Base-by-base conservation (phyloP, 2,888 invertebrate species). In the Molorchus minor region DNA sequence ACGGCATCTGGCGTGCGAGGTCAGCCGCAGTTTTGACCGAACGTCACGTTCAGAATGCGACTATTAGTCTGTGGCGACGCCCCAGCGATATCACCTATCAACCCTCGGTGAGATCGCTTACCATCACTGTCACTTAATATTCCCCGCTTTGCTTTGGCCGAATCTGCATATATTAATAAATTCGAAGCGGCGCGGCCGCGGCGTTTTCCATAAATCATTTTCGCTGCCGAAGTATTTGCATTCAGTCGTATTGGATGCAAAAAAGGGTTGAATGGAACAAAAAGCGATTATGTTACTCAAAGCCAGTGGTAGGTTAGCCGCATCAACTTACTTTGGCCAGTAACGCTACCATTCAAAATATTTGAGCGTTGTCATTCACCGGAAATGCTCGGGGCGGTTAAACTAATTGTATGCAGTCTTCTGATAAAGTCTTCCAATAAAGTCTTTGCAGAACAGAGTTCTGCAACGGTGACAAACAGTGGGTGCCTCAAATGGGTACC, bases 131-230 rank as follows among this genome's bases (percentile, higher is more conserved):
- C 68, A 66, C 64, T 70, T 68, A 67, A 68, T 66, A 68, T 66
- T 65, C 68, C 70, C 66, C 61, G 61, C 64, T 62, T 65, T 60
- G 61, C 64, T 62, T 60, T 53, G 36, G 58, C 51, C 52, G 52
- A 65, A 70, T 70, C 63, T 67, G 55, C 67, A 68, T 68, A 68
- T 60, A 68, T 66, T 64, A 67, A 68, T 67, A 65, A 64, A 64
- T 67, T 56, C 61, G 59, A 41, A 46, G 47, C 45, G 62, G 58
- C 58, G 62, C 64, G 58, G 49, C 65, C 58, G 47, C 61, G 62
- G 46, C 58, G 55, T 56, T 64, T 55, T 51, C 47, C 58, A 55
- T 57, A 62, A 59, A 56, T 60, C 43, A 51, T 54, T 52, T 41
- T 41, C 41, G 30, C 29, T 41, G 41, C 21, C 40, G 20, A 29